These are phyloP conservation scores for Suillia variegata DNA, from an alignment of 2,888 invertebrate species.

Conservation along the genomic window DNA sequence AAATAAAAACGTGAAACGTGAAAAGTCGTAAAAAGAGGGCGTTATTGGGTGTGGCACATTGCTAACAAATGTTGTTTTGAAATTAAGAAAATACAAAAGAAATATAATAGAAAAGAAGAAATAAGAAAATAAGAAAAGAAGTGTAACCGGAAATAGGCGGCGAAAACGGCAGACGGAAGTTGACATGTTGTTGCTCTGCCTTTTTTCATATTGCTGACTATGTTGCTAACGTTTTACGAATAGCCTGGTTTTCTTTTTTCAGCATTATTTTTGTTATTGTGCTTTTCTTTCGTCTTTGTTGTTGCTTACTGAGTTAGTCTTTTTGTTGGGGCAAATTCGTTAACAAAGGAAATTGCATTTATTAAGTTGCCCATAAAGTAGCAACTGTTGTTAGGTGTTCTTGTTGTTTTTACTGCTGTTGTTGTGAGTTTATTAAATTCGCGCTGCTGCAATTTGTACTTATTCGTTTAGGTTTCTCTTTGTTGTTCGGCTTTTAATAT, in stretches of 20 bases:
- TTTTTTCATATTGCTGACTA: not conserved
- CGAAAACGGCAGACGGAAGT: slow-evolving; percentile 18
- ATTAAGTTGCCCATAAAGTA: slow-evolving; percentile 17
- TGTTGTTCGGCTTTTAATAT: no score
- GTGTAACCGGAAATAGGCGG: no score
- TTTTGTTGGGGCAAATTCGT: slow-evolving; percentile 17
- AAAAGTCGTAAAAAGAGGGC: slow-evolving; percentile 13
- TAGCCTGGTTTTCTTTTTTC: slow-evolving; percentile 1
- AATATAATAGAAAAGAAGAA: no score
- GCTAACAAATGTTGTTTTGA: no score
- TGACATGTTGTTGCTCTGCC: slow-evolving; percentile 19
- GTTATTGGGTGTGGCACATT: not conserved
- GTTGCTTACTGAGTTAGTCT: no score
- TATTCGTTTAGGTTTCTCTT: not conserved
- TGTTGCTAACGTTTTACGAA: slow-evolving; percentile 5
- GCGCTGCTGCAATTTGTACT: not conserved
- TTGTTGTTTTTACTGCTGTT: not conserved
- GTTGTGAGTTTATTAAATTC: not conserved
- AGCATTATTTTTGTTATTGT: not conserved
- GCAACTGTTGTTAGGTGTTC: no score
- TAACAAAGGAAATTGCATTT: slow-evolving; percentile 34
- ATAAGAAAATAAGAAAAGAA: no score
- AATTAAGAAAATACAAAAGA: no score
- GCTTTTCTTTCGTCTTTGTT: slow-evolving; percentile 7
- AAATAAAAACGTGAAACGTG: slow-evolving; percentile 9